Evolutionary conservation across 2,888 invertebrate genomes (phyloP).

Genomic region (Dioctria linearis): DNA sequence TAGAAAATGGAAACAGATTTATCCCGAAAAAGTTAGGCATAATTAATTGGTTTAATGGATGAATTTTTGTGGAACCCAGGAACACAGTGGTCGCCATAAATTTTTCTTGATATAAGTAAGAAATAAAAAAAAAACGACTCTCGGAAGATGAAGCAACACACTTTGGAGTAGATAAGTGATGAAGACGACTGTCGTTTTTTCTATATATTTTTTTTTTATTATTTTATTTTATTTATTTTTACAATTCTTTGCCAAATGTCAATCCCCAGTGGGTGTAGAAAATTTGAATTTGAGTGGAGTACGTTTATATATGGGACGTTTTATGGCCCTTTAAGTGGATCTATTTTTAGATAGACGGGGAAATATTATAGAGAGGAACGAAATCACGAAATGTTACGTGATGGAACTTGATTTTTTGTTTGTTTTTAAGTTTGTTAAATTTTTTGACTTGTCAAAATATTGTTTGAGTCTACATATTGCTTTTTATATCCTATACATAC

Average conservation of each 20-base stretch:
- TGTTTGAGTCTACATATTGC: neutral
- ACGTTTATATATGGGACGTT: slow-evolving; percentile 21
- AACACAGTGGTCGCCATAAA: neutral
- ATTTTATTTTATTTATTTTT: neutral
- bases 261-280: slow-evolving; percentile 11
- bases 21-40: neutral
- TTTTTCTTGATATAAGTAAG: neutral
- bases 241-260: slow-evolving; percentile 13
- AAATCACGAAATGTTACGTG: neutral
- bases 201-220: neutral
- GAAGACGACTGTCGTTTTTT: neutral
- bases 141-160: neutral
- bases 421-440: neutral
- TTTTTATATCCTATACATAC: no score
- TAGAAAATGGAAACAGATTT: neutral
- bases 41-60: neutral
- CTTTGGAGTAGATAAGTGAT: neutral
- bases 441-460: neutral
- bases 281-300: slow-evolving; percentile 14
- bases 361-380: neutral
- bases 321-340: slow-evolving; percentile 44
- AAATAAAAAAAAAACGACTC: neutral
- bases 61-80: neutral
- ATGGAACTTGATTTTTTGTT: neutral
- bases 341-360: slow-evolving; percentile 27